These are phyloP conservation scores for Entomobrya proxima DNA, from an alignment of 2,888 invertebrate genomes.

Conservation along the genomic window DNA sequence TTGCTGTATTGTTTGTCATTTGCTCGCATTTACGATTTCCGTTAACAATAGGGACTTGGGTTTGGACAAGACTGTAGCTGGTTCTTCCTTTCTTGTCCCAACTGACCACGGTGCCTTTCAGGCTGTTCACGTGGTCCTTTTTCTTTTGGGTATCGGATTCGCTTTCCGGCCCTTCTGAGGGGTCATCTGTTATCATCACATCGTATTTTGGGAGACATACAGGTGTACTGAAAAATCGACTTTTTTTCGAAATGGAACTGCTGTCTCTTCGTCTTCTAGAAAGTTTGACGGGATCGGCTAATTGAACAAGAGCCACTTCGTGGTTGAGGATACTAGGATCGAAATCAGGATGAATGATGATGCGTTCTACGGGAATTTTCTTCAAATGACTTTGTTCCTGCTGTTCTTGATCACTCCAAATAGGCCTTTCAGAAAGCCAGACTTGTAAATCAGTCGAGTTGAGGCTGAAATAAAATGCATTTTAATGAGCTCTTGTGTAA, in stretches of 20 bases:
- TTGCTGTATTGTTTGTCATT: conserved; percentile 19
- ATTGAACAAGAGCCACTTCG: conserved; percentile 43
- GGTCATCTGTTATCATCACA: background rate
- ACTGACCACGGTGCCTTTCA: conserved; percentile 49
- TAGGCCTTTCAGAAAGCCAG: conserved; percentile 46
- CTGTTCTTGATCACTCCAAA: conserved; percentile 50
- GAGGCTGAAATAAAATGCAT: conserved; percentile 33
- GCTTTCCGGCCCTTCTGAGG: background rate
- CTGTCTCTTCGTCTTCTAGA: conserved; percentile 16
- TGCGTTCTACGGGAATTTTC: background rate
- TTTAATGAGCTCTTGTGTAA: too few species aligned
- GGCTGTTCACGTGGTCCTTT: background rate
- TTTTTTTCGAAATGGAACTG: background rate
- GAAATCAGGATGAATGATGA: conserved; percentile 53
- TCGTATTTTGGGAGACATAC: conserved; percentile 56
- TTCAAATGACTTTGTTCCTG: conserved; percentile 34
- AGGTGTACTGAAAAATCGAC: conserved; percentile 29
- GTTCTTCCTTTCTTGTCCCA: conserved; percentile 62
- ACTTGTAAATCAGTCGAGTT: conserved; percentile 52
- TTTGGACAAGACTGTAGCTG: conserved; percentile 34
- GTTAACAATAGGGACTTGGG: conserved; percentile 31
- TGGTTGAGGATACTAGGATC: conserved; percentile 45
- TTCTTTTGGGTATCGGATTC: background rate
- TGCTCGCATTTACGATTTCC: conserved; percentile 31
- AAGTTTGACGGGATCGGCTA: conserved; percentile 42